A percentile compares a stretch with the other conserved stretches of the same genome.
Evolutionary conservation across 2,888 invertebrate species (phyloP).

Genomic region (Chalcosyrphus nemorum): DNA sequence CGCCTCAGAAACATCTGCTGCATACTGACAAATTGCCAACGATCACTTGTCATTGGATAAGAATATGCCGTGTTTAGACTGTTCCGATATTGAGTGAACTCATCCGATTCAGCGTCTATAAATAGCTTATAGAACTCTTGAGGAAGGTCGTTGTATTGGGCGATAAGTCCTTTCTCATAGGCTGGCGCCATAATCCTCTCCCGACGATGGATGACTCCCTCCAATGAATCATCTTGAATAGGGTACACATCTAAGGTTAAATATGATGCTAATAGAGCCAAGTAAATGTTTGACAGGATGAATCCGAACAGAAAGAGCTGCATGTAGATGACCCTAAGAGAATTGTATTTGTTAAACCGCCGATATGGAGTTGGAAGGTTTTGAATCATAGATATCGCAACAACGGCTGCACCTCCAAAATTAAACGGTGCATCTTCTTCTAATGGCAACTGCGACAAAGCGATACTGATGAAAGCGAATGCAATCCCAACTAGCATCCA

Average conservation of each 20-base stretch:
- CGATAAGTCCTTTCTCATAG: not conserved
- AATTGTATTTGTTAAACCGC: not conserved
- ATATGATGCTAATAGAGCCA: not conserved
- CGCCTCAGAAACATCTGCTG: not conserved
- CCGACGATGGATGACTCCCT: not conserved
- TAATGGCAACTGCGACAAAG: not conserved
- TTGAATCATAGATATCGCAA: not conserved
- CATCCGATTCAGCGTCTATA: not conserved
- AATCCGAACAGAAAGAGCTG: not conserved
- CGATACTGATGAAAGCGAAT: not conserved
- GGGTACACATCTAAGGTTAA: not conserved
- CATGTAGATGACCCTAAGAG: not conserved
- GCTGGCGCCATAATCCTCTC: not conserved
- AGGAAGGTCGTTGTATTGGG: not conserved
- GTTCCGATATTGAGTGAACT: not conserved
- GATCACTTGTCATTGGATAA: not conserved
- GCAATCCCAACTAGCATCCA: not conserved
- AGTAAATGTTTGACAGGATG: not conserved
- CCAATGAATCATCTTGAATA: not conserved
- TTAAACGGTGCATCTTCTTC: not conserved
- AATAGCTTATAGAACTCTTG: not conserved
- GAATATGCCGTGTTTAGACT: not conserved
- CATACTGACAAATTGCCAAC: not conserved
- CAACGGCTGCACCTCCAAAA: not conserved
- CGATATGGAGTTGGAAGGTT: not conserved